Base-by-base conservation (phyloP, 2,113 vertebrate genomes). In the Tetrao urogallus region DNA sequence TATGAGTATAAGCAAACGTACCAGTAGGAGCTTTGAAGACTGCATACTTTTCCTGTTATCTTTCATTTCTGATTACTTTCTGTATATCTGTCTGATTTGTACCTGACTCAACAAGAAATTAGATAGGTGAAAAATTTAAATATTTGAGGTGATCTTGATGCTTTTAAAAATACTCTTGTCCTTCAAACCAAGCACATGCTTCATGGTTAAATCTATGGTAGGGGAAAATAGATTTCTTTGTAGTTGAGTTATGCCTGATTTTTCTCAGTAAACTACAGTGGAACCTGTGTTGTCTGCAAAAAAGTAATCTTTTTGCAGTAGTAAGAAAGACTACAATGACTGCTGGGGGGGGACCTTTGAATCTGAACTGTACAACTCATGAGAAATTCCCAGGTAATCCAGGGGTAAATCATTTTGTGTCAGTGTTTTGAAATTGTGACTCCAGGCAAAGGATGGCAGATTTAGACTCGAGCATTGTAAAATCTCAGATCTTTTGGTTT, bases 231-330 rank as follows among this genome's bases (percentile, higher is more conserved):
- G 24, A 0, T 76, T 80, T 67, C 88, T 86, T 91, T 86, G 50
- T 70, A 70, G 85, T 58, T 94, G 93, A 91, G 89, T 94, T 95
- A 86, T 82, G 67, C 79, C 45, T 82, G 20, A 40, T 89, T 87
- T 92, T 92, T 73, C 42, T 30, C 64, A 38, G 54, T 58, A 58
- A 82, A 82, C 58, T 92, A 57, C 66, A 75, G 63, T 48, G 58
- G 54, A 80, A 85, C 79, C 71, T 70, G 30, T 7, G n/a, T 82
- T 27, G 36, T 69, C 48, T 86, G 50, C 36, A 91, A 48, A 91
- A 89, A 89, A 82, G 45, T 91, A 22, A 48, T 92, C 38, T 38
- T 38, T 38, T 38, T 38, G 38, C 38, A 38, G 38, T 38, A 38
- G 9, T 38, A 38, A 38, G 38, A 38, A 38, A 38, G 82, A 48